These are phyloP conservation scores for Tipula unca DNA, from an alignment of 2,888 invertebrate species.

Conservation along the genomic window DNA sequence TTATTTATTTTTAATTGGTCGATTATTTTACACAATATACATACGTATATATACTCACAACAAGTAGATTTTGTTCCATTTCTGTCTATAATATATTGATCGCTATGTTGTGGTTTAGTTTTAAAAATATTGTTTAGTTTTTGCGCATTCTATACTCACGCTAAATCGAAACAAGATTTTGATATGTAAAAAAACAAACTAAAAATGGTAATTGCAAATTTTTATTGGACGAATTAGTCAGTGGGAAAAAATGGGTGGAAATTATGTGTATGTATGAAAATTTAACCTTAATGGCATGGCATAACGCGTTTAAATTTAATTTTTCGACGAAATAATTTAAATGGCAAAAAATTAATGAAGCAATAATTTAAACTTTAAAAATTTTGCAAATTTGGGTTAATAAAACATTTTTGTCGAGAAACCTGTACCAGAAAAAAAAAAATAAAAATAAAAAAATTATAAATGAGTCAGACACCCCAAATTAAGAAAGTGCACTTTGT, in stretches of 20 bases:
- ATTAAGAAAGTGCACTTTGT: not conserved
- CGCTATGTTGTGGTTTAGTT: not conserved
- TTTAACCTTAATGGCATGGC: not conserved
- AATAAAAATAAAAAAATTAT: not conserved
- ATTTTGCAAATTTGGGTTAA: not conserved
- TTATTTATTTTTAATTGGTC: conserved; percentile 1
- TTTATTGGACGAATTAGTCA: not conserved
- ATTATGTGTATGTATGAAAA: not conserved
- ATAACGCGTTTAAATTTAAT: not conserved
- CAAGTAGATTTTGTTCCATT: not conserved
- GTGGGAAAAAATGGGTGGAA: not conserved
- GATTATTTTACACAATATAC: not conserved
- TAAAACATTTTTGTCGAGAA: not conserved
- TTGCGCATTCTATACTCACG: not conserved
- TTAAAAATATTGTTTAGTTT: not conserved
- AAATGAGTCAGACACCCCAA: not conserved
- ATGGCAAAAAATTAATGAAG: not conserved
- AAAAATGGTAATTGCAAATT: not conserved
- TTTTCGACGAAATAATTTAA: not conserved
- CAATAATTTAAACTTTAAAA: not conserved
- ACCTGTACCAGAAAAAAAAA: not conserved
- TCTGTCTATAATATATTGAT: not conserved
- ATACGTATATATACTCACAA: not conserved
- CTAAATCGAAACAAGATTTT: not conserved
- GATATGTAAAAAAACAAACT: not conserved